Percentiles rank a stretch among this genome's conserved stretches.
Evolutionary conservation across 2,888 invertebrate genomes (phyloP).

Genomic region (Eupithecia subfuscata): DNA sequence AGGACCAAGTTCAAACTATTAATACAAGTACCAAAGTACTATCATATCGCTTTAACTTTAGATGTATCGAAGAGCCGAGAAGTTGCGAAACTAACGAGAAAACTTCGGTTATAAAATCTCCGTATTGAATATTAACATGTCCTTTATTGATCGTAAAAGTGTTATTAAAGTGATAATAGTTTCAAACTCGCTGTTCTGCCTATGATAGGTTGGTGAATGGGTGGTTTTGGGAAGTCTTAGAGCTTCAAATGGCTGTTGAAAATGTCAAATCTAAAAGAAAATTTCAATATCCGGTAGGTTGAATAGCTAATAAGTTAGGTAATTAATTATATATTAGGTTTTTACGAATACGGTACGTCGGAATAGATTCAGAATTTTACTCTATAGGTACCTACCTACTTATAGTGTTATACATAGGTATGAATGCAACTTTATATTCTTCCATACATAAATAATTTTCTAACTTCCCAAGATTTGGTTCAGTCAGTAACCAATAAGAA

Average conservation of each 20-base stretch:
- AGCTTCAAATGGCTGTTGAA: not conserved
- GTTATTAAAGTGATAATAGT: slow-evolving; percentile 64
- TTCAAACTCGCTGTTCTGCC: slow-evolving; percentile 43
- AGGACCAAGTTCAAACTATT: slow-evolving; percentile 10
- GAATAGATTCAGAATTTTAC: not conserved
- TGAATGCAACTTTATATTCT: not conserved
- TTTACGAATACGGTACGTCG: too few species aligned
- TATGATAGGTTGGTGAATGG: slow-evolving; percentile 56
- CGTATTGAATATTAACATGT: slow-evolving; percentile 78
- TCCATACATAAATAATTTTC: not conserved
- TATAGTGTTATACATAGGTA: too few species aligned
- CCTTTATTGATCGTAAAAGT: slow-evolving; percentile 70
- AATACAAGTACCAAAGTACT: slow-evolving; percentile 33
- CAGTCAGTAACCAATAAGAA: not conserved
- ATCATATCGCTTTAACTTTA: slow-evolving; percentile 42
- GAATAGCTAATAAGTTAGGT: too few species aligned
- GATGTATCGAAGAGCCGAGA: slow-evolving; percentile 56
- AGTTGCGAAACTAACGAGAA: slow-evolving; percentile 68
- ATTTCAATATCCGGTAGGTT: too few species aligned
- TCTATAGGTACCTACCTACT: not conserved
- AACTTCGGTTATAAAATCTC: slow-evolving; percentile 75
- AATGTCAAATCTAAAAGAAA: not conserved
- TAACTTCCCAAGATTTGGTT: not conserved
- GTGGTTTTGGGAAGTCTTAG: slow-evolving; percentile 21
- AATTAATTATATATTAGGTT: too few species aligned